Evolutionary conservation across 2,888 invertebrate genomes (phyloP).

Genomic region (Lutraria lutraria): DNA sequence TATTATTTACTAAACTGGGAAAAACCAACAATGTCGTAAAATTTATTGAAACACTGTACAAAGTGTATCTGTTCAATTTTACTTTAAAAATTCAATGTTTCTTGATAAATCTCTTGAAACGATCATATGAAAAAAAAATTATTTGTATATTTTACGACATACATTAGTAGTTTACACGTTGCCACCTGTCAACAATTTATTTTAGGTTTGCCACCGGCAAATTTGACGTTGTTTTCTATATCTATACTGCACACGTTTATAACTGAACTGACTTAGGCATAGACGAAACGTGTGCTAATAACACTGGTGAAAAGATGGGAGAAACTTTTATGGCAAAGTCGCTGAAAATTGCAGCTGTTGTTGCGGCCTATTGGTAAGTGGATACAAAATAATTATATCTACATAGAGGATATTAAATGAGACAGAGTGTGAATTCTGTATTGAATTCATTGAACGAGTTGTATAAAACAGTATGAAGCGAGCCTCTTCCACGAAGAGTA

Average conservation of each 20-base stretch:
- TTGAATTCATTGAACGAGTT: no score
- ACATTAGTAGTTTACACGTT: constrained; percentile 55
- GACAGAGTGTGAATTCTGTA: no score
- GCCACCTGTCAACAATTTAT: constrained; percentile 54
- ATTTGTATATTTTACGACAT: constrained; percentile 51
- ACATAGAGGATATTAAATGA: no score
- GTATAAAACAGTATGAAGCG: no score
- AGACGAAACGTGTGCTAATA: background rate
- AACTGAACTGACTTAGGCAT: background rate
- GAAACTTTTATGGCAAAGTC: constrained; percentile 82
- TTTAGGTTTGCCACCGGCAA: background rate
- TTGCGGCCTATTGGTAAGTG: constrained; percentile 84
- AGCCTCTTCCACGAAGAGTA: no score
- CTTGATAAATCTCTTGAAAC: no score
- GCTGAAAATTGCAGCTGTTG: constrained; percentile 83
- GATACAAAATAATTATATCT: no score
- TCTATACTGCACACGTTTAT: no score
- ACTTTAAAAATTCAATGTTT: no score
- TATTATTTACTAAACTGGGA: constrained; percentile 9
- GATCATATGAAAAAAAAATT: background rate
- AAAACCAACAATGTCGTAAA: constrained; percentile 22
- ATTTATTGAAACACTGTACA: background rate
- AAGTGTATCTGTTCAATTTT: background rate
- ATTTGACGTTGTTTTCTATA: background rate
- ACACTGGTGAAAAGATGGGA: constrained; percentile 80